Conservation (phyloP, 2,797 vertebrate species). For the Eulemur rubriventer region DNA sequence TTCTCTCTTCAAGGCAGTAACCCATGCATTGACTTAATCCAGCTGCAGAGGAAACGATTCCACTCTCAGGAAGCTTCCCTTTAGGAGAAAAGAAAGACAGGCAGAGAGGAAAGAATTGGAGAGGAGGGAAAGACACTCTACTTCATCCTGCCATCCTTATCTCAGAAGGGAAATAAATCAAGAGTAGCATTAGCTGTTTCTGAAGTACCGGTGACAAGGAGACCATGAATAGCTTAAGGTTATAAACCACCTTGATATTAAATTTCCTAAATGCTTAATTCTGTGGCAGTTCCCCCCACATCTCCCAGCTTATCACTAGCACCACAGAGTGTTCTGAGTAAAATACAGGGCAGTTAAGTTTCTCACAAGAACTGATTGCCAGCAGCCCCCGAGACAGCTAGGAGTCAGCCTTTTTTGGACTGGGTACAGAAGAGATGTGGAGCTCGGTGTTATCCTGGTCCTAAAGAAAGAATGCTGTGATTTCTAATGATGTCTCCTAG, state of each 20-base stretch:
- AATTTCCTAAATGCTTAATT: constrained; percentile 18
- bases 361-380: constrained; percentile 40
- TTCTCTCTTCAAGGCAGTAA: not conserved
- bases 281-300: not conserved
- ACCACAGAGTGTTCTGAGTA: not conserved
- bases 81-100: not conserved
- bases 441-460: constrained; percentile 35
- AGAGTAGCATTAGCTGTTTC: not conserved
- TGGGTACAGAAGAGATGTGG: not conserved
- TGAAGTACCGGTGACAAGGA: not conserved
- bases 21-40: not conserved
- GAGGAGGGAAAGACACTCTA: not conserved
- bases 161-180: not conserved
- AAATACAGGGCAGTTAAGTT: not conserved
- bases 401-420: constrained; percentile 12
- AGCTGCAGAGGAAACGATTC: not conserved
- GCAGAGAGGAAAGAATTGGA: not conserved
- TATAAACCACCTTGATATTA: not conserved
- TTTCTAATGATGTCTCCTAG: constrained; percentile 42
- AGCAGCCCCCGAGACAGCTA: constrained; percentile 15
- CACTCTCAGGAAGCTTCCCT: not conserved
- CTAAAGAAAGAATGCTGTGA: not conserved
- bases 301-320: not conserved
- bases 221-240: not conserved
- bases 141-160: not conserved